Evolutionary conservation across 2,113 vertebrate species (phyloP).

Genomic region (Haplochromis vanheusdeni): DNA sequence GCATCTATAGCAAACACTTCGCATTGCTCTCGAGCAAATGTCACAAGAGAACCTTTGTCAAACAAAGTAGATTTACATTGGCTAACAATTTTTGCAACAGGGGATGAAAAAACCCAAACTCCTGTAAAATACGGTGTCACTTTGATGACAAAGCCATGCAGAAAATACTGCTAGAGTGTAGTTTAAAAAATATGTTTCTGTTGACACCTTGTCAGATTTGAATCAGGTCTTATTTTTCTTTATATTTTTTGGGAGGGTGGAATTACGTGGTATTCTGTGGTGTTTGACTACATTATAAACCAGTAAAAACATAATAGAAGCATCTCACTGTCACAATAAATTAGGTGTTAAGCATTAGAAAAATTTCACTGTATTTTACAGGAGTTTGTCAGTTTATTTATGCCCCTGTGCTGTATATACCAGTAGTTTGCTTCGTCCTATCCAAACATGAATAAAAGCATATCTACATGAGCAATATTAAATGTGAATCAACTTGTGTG

Average conservation of each 20-base stretch:
- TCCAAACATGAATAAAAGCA: conserved; percentile 43
- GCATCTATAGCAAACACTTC: conserved; percentile 17
- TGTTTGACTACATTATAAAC: background rate
- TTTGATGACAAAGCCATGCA: background rate
- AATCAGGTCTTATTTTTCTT: background rate
- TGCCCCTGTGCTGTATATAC: background rate
- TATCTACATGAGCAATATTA: conserved; percentile 35
- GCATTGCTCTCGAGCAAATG: conserved; percentile 1
- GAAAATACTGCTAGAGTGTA: background rate
- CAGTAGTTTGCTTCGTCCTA: conserved; percentile 23
- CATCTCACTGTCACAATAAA: background rate
- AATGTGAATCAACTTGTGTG: conserved; percentile 1
- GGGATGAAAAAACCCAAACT: background rate
- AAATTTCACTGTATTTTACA: background rate
- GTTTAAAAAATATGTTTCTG: background rate
- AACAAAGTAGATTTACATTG: conserved; percentile 10
- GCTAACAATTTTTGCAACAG: background rate
- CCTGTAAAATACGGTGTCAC: conserved; percentile 7
- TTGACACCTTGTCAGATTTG: background rate
- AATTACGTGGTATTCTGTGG: background rate
- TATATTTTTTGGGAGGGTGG: background rate
- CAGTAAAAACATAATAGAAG: background rate
- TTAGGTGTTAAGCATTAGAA: background rate
- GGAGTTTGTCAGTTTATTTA: background rate
- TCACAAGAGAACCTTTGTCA: conserved; percentile 1